Evolutionary conservation across 2,113 vertebrate genomes (phyloP).

Genomic region (Chlamydotis undulata): DNA sequence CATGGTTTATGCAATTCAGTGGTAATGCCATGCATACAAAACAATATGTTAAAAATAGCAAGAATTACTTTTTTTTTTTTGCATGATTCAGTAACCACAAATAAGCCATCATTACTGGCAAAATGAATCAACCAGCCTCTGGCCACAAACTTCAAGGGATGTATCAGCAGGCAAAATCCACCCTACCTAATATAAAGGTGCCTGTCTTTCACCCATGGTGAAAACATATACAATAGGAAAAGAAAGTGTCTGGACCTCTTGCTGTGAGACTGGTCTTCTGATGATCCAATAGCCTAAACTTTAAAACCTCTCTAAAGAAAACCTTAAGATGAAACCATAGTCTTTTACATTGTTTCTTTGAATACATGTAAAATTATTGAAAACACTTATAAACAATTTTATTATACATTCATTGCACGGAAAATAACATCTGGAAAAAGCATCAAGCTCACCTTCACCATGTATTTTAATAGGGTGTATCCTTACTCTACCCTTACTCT

Average conservation of each 20-base stretch:
- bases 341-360: background rate
- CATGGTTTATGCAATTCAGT: background rate
- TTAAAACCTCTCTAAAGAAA: background rate
- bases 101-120: constrained; percentile 30
- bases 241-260: background rate
- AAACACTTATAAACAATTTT: background rate
- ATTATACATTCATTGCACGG: background rate
- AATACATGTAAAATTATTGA: background rate
- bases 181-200: background rate
- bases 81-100: constrained; percentile 33
- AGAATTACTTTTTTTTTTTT: background rate
- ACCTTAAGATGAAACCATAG: background rate
- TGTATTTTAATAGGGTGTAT: background rate
- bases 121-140: constrained; percentile 47
- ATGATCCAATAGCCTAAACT: background rate
- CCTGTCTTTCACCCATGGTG: background rate
- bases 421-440: background rate
- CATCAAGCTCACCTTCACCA: background rate
- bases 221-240: background rate
- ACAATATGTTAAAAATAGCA: constrained; percentile 41
- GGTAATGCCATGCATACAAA: background rate
- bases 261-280: background rate
- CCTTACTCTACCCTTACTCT: no score
- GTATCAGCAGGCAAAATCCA: background rate
- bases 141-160: background rate